Conservation (phyloP, 2,113 vertebrate genomes). For the Rana temporaria region DNA sequence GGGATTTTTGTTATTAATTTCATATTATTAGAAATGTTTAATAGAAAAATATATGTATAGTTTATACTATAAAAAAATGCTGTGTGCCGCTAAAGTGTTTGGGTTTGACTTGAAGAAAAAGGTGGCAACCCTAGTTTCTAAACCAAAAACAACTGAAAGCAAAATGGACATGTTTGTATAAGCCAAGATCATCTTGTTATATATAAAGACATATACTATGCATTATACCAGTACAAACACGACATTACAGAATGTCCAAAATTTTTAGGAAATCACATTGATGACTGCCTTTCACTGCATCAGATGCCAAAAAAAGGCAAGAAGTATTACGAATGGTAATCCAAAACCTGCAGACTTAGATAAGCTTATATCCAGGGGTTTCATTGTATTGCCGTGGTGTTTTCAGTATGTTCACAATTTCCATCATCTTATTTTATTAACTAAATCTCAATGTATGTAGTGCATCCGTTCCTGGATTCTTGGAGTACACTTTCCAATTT, state of each 20-base stretch:
- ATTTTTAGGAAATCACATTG: too few species aligned
- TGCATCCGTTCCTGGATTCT: constrained; percentile 35
- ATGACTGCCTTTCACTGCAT: constrained; percentile 28
- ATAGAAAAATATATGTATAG: too few species aligned
- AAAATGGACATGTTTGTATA: too few species aligned
- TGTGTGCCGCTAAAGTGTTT: too few species aligned
- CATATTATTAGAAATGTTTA: too few species aligned
- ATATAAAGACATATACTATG: neutral
- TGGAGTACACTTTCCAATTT: constrained; percentile 20
- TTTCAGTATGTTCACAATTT: constrained; percentile 35
- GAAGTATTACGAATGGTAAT: neutral
- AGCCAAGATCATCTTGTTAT: constrained; percentile 4
- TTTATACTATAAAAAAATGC: too few species aligned
- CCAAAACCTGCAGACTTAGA: constrained; percentile 1
- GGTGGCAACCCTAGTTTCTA: too few species aligned
- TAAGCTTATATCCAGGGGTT: neutral
- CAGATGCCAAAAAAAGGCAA: neutral
- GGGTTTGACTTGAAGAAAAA: too few species aligned
- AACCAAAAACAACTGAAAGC: too few species aligned
- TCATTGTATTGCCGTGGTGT: neutral
- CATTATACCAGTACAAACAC: neutral
- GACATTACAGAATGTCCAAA: too few species aligned
- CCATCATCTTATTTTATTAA: constrained; percentile 32
- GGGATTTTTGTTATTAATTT: too few species aligned
- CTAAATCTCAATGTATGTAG: neutral